phyloP scores from a whole-genome alignment of 1,140 invertebrate genomes.

The Oedothorax gibbosus region DNA sequence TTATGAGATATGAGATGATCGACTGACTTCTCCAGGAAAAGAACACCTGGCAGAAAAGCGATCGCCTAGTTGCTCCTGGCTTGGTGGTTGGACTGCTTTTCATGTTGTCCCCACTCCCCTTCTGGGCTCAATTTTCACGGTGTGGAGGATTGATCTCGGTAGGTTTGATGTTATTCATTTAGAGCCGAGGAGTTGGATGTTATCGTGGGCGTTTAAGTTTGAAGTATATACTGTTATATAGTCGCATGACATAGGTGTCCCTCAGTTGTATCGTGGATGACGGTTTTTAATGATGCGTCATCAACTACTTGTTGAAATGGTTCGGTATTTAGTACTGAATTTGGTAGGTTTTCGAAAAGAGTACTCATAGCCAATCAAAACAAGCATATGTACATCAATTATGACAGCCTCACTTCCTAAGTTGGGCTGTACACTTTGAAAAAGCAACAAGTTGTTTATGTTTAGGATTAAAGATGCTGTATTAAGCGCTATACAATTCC shows the following conservation, averaged over 20 bases:
- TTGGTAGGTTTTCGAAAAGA: too few species aligned
- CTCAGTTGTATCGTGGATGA: background rate
- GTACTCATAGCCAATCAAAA: too few species aligned
- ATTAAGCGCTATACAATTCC: too few species aligned
- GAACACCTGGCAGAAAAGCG: constrained; percentile 16
- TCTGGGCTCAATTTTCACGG: background rate
- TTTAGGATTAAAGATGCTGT: too few species aligned
- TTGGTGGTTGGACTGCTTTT: constrained; percentile 46
- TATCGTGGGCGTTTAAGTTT: background rate
- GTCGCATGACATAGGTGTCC: background rate
- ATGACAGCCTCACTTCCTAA: too few species aligned
- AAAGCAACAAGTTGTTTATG: too few species aligned
- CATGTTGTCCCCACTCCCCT: constrained; percentile 8
- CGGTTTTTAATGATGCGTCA: background rate
- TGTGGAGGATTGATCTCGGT: constrained; percentile 36
- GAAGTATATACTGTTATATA: background rate
- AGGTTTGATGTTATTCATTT: constrained; percentile 43
- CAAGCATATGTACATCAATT: too few species aligned
- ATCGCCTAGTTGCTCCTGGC: constrained; percentile 43
- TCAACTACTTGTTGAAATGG: too few species aligned
- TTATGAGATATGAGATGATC: constrained; percentile 26
- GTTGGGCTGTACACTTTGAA: too few species aligned
- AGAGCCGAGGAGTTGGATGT: too few species aligned
- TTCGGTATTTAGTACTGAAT: too few species aligned
- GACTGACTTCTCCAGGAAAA: constrained; percentile 26